Percentiles rank a stretch among this genome's conserved stretches.
Conservation (phyloP, 2,888 invertebrate genomes). For the Palloptera scutellata region DNA sequence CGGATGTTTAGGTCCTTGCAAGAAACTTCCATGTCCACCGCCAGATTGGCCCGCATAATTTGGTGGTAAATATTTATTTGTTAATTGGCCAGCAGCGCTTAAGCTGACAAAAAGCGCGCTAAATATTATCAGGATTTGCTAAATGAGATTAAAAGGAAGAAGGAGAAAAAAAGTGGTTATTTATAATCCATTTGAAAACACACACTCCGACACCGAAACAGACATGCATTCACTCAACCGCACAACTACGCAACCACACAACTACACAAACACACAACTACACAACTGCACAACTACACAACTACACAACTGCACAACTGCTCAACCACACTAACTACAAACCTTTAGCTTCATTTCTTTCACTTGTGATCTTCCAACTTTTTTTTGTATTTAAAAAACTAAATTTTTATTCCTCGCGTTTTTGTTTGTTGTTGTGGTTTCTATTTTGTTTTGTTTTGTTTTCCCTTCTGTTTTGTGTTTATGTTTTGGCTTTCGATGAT, state of each 20-base stretch:
- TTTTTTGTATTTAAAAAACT: not conserved
- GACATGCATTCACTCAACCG: not conserved
- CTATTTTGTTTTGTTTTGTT: too few relatives aligned
- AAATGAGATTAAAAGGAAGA: not conserved
- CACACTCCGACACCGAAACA: not conserved
- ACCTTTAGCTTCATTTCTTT: not conserved
- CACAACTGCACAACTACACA: not conserved
- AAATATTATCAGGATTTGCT: constrained; percentile 33
- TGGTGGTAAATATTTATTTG: constrained; percentile 57
- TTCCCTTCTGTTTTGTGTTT: not conserved
- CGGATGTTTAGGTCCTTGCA: constrained; percentile 41
- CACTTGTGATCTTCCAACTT: not conserved
- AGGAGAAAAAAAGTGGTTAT: not conserved
- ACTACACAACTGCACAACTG: not conserved
- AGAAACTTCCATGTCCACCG: constrained; percentile 40
- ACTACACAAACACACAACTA: not conserved
- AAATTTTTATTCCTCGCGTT: not conserved
- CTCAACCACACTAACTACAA: not conserved
- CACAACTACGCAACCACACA: not conserved
- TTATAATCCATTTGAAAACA: not conserved
- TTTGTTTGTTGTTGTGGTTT: not conserved
- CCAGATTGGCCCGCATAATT: constrained; percentile 36
- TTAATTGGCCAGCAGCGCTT: constrained; percentile 48
- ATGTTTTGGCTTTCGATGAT: constrained; percentile 5
- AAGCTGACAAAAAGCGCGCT: constrained; percentile 42